Percentiles rank a stretch among this genome's conserved stretches.
phyloP scores from a whole-genome alignment of 1,140 invertebrate genomes.

The Eciton burchellii region DNA sequence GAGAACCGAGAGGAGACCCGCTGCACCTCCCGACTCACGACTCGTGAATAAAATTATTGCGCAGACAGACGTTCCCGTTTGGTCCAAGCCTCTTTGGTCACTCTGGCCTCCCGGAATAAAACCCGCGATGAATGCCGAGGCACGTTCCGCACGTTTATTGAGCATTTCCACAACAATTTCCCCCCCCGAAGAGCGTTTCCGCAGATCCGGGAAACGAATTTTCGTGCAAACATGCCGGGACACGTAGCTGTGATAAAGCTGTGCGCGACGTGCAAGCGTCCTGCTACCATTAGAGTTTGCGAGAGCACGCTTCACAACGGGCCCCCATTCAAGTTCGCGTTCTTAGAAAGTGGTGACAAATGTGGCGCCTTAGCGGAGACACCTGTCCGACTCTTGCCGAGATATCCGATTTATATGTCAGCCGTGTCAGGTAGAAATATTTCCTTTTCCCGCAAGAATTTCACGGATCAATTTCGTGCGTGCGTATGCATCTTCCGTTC shows the following conservation, averaged over 20 bases:
- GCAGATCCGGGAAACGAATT: too few relatives aligned
- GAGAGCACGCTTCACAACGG: background rate
- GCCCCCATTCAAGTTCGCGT: background rate
- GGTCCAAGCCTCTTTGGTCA: too few relatives aligned
- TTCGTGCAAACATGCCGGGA: too few relatives aligned
- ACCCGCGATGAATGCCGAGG: constrained; percentile 22
- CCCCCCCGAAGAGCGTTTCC: too few relatives aligned
- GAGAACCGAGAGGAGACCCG: constrained; percentile 11
- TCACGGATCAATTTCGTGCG: background rate
- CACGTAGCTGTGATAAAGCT: background rate
- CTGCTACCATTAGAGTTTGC: too few relatives aligned
- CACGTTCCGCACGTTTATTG: constrained; percentile 28
- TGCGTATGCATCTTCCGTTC: too few relatives aligned
- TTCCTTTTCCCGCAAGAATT: background rate
- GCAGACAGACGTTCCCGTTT: too few relatives aligned
- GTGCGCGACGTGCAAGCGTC: too few relatives aligned
- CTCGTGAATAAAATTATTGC: constrained; percentile 62
- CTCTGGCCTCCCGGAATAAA: constrained; percentile 26
- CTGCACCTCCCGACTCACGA: background rate
- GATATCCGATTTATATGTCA: background rate
- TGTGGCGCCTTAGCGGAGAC: constrained; percentile 47
- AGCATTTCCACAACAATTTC: background rate
- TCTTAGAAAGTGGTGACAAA: background rate
- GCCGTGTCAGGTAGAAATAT: background rate
- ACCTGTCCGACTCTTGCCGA: constrained; percentile 14